Base-by-base conservation (phyloP, 2,113 vertebrate species). In the Sapayoa aenigma region DNA sequence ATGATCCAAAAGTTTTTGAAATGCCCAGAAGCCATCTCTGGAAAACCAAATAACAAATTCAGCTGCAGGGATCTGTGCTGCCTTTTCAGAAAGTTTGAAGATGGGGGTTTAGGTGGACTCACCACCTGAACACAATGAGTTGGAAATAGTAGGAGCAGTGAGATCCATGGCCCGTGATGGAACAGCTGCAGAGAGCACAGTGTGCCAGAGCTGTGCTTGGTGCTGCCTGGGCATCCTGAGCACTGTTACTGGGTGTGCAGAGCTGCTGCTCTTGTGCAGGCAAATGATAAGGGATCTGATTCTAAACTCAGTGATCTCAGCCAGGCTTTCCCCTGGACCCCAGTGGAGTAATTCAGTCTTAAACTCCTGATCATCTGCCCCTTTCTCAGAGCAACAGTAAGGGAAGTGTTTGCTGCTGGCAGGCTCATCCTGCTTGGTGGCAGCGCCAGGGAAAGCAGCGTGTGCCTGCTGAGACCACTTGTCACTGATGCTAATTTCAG, bases 241-340 rank as follows among this genome's bases (percentile, higher is more conserved):
- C 1, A 0, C 19, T 47, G 27, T 7, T 4, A 2, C 37, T 4
- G 9, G 6, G 3, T 2, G 18, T 18, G 52, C 22, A 12, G 58
- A 63, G 44, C 67, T 72, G 56, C 86, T 82, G 78, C 17, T 5
- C 50, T n/a, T 7, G 28, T 19, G 72, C 68, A 49, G 53, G 62
- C 49, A n/a, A 1, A 42, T 52, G 24, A 30, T 15, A 13, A 37
- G 12, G 53, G 49, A 65, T 20, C 62, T 47, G 35, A 44, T 47
- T 62, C 46, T 33, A 16, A 69, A 47, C 52, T 63, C 1, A 0
- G 46, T 47, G 50, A 49, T 47, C 44, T 37, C 47, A 59, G 76
- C 72, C 47, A 76, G 73, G 47, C 44, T 77, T 84, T 60, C 27
- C 6, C 22, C 30, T 9, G 35, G 21, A 56, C 58, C 69, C 59